Evolutionary conservation across 1,140 invertebrate species (phyloP).

Genomic region (Drosophila ambigua): DNA sequence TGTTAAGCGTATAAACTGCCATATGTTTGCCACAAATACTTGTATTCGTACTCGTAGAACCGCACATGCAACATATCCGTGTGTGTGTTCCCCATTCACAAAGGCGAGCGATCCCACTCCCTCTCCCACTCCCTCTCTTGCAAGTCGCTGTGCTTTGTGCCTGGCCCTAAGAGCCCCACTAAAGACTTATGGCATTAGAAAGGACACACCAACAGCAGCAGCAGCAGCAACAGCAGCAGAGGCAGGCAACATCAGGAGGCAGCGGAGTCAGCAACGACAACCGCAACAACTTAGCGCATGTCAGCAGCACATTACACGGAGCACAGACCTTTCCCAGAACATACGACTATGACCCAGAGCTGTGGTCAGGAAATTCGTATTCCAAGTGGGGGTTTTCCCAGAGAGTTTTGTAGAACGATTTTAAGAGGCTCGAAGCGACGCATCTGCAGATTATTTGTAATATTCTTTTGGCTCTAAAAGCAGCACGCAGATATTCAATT

Average conservation of each 20-base stretch:
- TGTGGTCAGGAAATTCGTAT: neutral
- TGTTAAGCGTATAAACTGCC: constrained; percentile 46
- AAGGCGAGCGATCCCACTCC: constrained; percentile 2
- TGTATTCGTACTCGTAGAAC: neutral
- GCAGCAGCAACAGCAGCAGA: constrained; percentile 21
- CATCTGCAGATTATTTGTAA: too few species aligned
- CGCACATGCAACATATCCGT: constrained; percentile 23
- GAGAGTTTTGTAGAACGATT: too few species aligned
- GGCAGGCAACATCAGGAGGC: constrained; percentile 20
- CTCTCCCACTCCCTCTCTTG: neutral
- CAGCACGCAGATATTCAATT: too few species aligned
- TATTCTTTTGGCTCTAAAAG: too few species aligned
- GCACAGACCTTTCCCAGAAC: constrained; percentile 21
- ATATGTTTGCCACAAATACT: constrained; percentile 37
- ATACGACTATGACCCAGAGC: constrained; percentile 8
- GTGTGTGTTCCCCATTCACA: constrained; percentile 8
- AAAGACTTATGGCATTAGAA: constrained; percentile 71
- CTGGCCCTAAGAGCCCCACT: constrained; percentile 32
- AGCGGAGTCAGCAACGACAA: constrained; percentile 15
- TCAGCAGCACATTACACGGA: constrained; percentile 71
- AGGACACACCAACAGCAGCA: constrained; percentile 40
- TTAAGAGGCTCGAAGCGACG: too few species aligned
- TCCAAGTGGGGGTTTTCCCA: neutral
- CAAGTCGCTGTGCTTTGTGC: constrained; percentile 37
- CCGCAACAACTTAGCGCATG: constrained; percentile 60